Conservation (phyloP, 2,113 vertebrate species). For the Hippocampus mohnikei region DNA sequence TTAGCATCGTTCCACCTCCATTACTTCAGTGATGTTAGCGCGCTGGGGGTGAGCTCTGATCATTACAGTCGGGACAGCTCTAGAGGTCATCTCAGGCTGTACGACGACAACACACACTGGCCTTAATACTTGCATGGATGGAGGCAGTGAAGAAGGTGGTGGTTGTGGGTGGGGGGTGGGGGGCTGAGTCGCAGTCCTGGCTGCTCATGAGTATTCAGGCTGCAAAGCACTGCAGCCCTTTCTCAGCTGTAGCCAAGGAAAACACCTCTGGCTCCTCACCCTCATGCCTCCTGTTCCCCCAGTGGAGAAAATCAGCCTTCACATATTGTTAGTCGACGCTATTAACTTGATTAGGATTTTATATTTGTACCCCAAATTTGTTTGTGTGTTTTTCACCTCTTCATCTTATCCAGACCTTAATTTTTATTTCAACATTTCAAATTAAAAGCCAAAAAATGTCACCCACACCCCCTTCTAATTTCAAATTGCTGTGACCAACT, state of each 20-base stretch:
- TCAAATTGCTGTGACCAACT: too few species aligned
- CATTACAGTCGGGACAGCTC: slow-evolving; percentile 35
- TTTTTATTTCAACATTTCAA: too few species aligned
- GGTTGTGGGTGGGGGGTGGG: background rate
- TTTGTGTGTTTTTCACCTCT: too few species aligned
- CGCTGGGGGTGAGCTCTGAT: slow-evolving; percentile 14
- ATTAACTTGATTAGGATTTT: too few species aligned
- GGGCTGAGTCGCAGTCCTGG: slow-evolving; percentile 40
- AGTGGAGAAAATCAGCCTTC: slow-evolving; percentile 61
- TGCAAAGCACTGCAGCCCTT: slow-evolving; percentile 78
- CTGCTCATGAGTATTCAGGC: slow-evolving; percentile 77
- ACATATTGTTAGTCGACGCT: slow-evolving; percentile 32
- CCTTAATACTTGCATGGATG: background rate
- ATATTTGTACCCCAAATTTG: too few species aligned
- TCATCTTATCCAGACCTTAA: too few species aligned
- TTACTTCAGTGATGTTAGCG: slow-evolving; percentile 18
- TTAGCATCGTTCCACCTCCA: slow-evolving; percentile 29
- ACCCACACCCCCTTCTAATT: too few species aligned
- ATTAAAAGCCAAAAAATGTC: too few species aligned
- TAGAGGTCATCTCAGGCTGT: slow-evolving; percentile 36
- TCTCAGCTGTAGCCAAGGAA: slow-evolving; percentile 53
- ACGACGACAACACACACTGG: background rate
- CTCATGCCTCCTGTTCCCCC: background rate
- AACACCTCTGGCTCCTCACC: slow-evolving; percentile 34
- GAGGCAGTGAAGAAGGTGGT: background rate